Evolutionary conservation across 2,797 vertebrate genomes (phyloP).

Genomic region (Loriculus beryllinus): DNA sequence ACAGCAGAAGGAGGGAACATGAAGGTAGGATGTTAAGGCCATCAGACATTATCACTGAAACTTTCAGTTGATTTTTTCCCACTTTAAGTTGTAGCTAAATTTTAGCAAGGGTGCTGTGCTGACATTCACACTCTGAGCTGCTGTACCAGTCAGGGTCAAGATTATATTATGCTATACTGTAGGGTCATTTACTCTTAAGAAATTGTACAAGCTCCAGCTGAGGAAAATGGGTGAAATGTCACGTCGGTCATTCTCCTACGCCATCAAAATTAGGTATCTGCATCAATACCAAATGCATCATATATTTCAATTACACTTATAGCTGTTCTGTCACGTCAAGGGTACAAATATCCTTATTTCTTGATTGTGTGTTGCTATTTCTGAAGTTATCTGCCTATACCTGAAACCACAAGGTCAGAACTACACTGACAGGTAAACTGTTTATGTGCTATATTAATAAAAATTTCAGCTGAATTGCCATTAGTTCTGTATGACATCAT

Average conservation of each 20-base stretch:
- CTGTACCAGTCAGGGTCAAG: neutral
- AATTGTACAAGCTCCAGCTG: conserved; percentile 11
- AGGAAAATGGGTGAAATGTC: conserved; percentile 36
- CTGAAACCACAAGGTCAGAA: conserved; percentile 24
- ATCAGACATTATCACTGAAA: neutral
- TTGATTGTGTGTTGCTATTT: neutral
- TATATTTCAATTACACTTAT: conserved; percentile 31
- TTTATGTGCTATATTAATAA: conserved; percentile 36
- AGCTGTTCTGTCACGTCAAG: neutral
- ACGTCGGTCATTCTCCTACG: neutral
- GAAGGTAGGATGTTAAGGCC: neutral
- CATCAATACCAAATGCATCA: conserved; percentile 27
- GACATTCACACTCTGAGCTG: neutral
- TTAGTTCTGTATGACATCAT: conserved; percentile 23
- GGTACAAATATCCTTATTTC: conserved; percentile 10
- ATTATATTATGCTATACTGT: neutral
- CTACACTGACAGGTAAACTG: neutral
- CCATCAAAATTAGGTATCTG: conserved; percentile 33
- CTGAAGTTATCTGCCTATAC: neutral
- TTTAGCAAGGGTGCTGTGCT: neutral
- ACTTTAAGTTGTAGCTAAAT: neutral
- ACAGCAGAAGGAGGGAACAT: neutral
- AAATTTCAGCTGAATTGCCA: neutral
- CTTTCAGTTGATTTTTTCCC: neutral
- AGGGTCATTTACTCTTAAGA: conserved; percentile 5